A percentile compares a stretch with the other conserved stretches of the same genome.
phyloP scores from a whole-genome alignment of 1,140 invertebrate species.

The Pygmarrhopalites habei region DNA sequence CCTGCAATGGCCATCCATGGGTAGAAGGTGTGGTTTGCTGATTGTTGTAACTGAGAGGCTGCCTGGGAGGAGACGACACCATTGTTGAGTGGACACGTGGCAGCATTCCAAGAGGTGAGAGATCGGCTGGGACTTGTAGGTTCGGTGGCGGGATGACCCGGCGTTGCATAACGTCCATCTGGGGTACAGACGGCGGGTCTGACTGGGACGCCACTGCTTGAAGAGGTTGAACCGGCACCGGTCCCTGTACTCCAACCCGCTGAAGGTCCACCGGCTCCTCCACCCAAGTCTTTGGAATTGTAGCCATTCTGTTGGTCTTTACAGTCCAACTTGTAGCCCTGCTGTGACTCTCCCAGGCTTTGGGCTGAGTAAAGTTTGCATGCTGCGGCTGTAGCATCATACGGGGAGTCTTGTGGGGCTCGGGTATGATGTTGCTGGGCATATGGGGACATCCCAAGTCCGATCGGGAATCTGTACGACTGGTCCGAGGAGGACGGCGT shows the following conservation, averaged over 20 bases:
- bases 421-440: slow-evolving; percentile 59
- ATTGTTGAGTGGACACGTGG: slow-evolving; percentile 66
- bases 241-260: slow-evolving; percentile 30
- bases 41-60: slow-evolving; percentile 68
- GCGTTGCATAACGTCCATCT: slow-evolving; percentile 47
- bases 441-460: slow-evolving; percentile 75
- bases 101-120: slow-evolving; percentile 63
- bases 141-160: slow-evolving; percentile 36
- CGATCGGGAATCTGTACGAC: slow-evolving; percentile 68
- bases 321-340: slow-evolving; percentile 49
- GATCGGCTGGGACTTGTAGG: slow-evolving; percentile 54
- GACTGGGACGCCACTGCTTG: slow-evolving; percentile 49
- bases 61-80: slow-evolving; percentile 57
- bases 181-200: slow-evolving; percentile 78
- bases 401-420: slow-evolving; percentile 77
- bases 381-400: slow-evolving; percentile 77
- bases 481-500: slow-evolving; percentile 56
- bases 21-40: slow-evolving; percentile 85
- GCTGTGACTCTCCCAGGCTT: slow-evolving; percentile 52
- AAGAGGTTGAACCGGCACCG: slow-evolving; percentile 29
- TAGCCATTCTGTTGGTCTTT: slow-evolving; percentile 59
- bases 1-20: slow-evolving; percentile 98
- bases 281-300: slow-evolving; percentile 52
- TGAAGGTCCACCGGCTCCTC: slow-evolving; percentile 52
- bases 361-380: slow-evolving; percentile 70